Percentiles rank a stretch among this genome's conserved stretches.
Conservation (phyloP, 2,888 invertebrate species). For the Malacosoma neustria region DNA sequence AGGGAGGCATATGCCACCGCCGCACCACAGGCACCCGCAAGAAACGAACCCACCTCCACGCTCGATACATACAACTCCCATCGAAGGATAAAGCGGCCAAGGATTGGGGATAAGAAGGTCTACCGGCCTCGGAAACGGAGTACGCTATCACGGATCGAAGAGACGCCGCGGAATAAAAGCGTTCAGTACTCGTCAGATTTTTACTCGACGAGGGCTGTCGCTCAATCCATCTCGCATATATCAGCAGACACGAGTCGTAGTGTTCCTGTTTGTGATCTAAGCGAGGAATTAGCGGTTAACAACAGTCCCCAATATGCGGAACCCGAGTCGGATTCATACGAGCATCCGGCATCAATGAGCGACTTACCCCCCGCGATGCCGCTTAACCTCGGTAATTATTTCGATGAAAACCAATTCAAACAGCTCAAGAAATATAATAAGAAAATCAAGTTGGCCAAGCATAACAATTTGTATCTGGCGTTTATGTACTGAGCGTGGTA, state of each 20-base stretch:
- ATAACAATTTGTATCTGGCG: conserved; percentile 64
- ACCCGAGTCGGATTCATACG: conserved; percentile 44
- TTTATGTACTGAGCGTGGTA: conserved; percentile 71
- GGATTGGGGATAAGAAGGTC: conserved; percentile 43
- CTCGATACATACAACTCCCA: conserved; percentile 63
- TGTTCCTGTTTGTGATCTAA: conserved; percentile 60
- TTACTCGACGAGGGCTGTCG: conserved; percentile 47
- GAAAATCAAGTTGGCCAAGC: conserved; percentile 35
- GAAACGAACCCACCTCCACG: conserved; percentile 58
- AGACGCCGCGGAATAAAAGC: conserved; percentile 46
- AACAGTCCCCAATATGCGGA: conserved; percentile 60
- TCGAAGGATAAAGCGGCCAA: conserved; percentile 42
- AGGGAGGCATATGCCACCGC: conserved; percentile 65
- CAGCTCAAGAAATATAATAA: conserved; percentile 41
- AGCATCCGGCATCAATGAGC: conserved; percentile 50
- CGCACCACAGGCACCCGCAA: conserved; percentile 61
- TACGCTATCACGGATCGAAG: conserved; percentile 63
- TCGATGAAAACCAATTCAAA: conserved; percentile 40
- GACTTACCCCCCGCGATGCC: conserved; percentile 58
- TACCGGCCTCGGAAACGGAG: conserved; percentile 50
- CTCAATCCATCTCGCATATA: conserved; percentile 55
- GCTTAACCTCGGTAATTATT: conserved; percentile 46
- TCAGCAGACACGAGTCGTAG: conserved; percentile 64
- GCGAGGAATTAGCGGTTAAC: conserved; percentile 40
- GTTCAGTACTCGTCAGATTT: conserved; percentile 51